Base-by-base conservation (phyloP, 2,888 invertebrate species). In the Pseudanteris insignis region DNA sequence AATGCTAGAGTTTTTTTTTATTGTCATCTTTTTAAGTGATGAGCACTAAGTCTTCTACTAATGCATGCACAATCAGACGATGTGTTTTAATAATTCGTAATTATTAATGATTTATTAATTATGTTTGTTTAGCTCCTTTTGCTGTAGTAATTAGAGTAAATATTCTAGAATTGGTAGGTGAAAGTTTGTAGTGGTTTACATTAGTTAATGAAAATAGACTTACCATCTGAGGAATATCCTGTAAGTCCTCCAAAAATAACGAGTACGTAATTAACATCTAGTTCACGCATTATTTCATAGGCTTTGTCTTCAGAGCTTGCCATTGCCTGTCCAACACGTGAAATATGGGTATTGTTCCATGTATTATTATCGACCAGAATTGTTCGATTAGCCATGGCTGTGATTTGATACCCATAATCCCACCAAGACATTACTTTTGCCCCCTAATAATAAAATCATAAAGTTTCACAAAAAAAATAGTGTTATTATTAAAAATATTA, bases 371-470 rank as follows among this genome's bases (percentile, higher is more conserved):
- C 98, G 44, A 99, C 98, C 68, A 98, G 85, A 69, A 97, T 96
- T 0, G 98, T 97, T 30, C 96, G 85, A 83, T 98, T 98, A 9
- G 97, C 98, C 97, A 99, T 98, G 1, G 97, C 96, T 1, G 98
- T 97, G 83, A 98, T 97, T 82, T 94, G 94, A 82, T 98, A 98
- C 0, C 98, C 98, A 82, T 98, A 99, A 96, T 98, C 99, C 98
- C 98, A 99, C 98, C 98, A 99, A 0, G 96, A 96, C 97, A 99
- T 98, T 53, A 99, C 90, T 79, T 94, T 92, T 0, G 97, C 90
- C 81, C 97, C 90, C 91, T 92, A 71, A 37, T 3, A 21, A 21
- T 5, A 21, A n/a, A n/a, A n/a, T n/a, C n/a, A n/a, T n/a, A n/a
- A n/a, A n/a, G n/a, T n/a, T n/a, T n/a, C n/a, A n/a, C n/a, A 21